Evolutionary conservation across 2,888 invertebrate species (phyloP).

Genomic region (Pseudococcus longispinus): DNA sequence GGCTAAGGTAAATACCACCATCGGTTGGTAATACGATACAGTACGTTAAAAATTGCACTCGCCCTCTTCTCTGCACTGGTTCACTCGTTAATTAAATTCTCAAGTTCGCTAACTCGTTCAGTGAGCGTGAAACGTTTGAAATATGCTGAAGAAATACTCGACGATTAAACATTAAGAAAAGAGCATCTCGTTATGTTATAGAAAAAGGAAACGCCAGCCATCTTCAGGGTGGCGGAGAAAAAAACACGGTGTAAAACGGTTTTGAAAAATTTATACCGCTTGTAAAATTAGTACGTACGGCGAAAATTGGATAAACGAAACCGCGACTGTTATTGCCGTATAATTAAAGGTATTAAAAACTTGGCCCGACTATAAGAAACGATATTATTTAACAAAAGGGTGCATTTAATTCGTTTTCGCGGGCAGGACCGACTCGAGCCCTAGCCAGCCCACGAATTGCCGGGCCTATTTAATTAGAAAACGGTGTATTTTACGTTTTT

Average conservation of each 20-base stretch:
- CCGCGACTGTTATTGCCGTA: slow-evolving; percentile 45
- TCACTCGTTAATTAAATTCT: slow-evolving; percentile 33
- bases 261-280: slow-evolving; percentile 35
- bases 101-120: slow-evolving; percentile 3
- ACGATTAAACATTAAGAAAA: slow-evolving; percentile 16
- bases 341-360: slow-evolving; percentile 45
- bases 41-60: neutral
- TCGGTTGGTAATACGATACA: neutral
- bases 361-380: slow-evolving; percentile 23
- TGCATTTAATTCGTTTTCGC: slow-evolving; percentile 35
- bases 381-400: slow-evolving; percentile 45
- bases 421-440: neutral
- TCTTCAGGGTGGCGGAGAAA: neutral
- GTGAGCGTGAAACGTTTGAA: neutral
- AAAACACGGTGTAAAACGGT: neutral
- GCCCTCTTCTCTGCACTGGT: neutral
- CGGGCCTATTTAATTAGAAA: slow-evolving; percentile 42
- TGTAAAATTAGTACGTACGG: slow-evolving; percentile 34
- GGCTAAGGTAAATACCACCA: neutral
- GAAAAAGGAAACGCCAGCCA: neutral
- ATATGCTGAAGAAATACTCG: neutral
- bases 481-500: slow-evolving; percentile 43
- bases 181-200: neutral
- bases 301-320: slow-evolving; percentile 43
- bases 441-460: neutral